These are phyloP conservation scores for Dipodomys merriami DNA, from an alignment of 2,113 vertebrate genomes.

Conservation along the genomic window DNA sequence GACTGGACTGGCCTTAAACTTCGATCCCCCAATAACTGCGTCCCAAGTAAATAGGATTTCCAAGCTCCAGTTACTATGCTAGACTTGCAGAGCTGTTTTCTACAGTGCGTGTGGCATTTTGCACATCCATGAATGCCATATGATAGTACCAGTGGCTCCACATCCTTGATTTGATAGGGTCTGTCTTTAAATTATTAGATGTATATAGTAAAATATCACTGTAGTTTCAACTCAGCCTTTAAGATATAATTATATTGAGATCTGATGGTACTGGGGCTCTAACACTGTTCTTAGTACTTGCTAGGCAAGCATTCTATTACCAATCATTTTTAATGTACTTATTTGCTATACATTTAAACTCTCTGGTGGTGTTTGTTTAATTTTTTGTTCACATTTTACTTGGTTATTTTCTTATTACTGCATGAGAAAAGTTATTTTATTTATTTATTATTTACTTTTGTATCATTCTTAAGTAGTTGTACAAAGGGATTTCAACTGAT, in stretches of 20 bases:
- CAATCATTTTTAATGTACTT: not conserved
- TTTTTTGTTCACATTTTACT: not conserved
- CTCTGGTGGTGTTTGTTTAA: not conserved
- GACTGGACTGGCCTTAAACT: too few relatives aligned
- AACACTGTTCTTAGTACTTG: too few relatives aligned
- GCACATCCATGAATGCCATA: not conserved
- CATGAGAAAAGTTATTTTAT: not conserved
- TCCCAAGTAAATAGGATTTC: too few relatives aligned
- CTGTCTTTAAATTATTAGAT: not conserved
- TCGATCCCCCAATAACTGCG: too few relatives aligned
- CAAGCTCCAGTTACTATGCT: too few relatives aligned
- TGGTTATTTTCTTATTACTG: not conserved
- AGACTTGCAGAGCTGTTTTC: not conserved
- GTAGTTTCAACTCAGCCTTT: not conserved
- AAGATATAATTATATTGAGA: not conserved
- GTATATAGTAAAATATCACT: not conserved
- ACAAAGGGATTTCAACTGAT: too few relatives aligned
- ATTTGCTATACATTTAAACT: not conserved
- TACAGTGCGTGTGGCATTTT: not conserved
- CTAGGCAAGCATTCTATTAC: too few relatives aligned
- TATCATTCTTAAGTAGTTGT: too few relatives aligned
- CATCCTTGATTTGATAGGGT: not conserved
- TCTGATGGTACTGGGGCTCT: too few relatives aligned
- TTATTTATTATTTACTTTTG: too few relatives aligned
- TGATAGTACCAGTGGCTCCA: not conserved